Evolutionary conservation across 1,140 invertebrate species (phyloP).

Genomic region (Doryteuthis pealeii): DNA sequence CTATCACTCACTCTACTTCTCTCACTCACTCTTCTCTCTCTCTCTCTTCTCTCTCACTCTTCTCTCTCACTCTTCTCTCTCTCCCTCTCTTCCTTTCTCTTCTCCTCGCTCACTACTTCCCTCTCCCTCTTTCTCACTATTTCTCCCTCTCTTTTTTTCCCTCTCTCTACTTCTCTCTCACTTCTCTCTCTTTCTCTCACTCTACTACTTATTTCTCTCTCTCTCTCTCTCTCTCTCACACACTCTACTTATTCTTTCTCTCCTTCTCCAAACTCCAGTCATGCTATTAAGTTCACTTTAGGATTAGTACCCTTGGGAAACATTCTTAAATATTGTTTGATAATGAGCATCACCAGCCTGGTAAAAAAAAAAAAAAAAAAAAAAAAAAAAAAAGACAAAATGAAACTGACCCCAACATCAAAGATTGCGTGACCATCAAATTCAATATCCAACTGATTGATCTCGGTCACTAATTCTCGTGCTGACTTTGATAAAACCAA

Average conservation of each 20-base stretch:
- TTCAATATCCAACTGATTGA: slow-evolving; percentile 60
- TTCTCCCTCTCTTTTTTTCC: too few relatives aligned
- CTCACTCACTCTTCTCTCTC: not conserved
- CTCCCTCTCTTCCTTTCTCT: not conserved
- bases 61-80: not conserved
- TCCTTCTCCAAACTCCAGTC: not conserved
- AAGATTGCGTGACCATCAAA: slow-evolving; percentile 78
- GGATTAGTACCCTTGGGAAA: too few relatives aligned
- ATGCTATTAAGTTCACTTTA: too few relatives aligned
- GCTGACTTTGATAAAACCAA: slow-evolving; percentile 31
- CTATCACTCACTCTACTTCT: not conserved
- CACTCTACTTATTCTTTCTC: too few relatives aligned
- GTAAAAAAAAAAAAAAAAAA: too few relatives aligned
- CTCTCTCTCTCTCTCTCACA: not conserved
- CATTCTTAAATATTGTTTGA: too few relatives aligned
- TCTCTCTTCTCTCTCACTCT: not conserved
- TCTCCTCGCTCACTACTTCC: not conserved
- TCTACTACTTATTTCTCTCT: not conserved
- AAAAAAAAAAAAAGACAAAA: not conserved
- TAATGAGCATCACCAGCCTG: too few relatives aligned
- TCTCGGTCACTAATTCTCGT: slow-evolving; percentile 36
- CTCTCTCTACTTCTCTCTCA: too few relatives aligned
- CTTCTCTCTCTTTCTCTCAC: too few relatives aligned
- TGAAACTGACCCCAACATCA: slow-evolving; percentile 67
- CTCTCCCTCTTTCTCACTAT: too few relatives aligned